These are phyloP conservation scores for Oxystoma pomonae DNA, from an alignment of 2,888 invertebrate genomes.

Conservation along the genomic window DNA sequence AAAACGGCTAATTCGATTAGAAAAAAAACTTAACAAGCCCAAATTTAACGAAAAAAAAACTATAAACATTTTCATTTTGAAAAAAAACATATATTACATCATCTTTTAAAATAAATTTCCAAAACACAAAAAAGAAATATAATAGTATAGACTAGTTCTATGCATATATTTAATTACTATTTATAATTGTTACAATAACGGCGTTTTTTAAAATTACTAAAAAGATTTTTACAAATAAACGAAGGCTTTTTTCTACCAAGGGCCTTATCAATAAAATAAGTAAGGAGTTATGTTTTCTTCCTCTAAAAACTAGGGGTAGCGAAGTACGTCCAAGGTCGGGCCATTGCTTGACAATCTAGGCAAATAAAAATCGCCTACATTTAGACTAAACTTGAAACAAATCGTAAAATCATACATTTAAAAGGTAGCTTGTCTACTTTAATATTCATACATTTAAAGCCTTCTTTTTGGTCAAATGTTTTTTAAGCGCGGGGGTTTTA, in stretches of 20 bases:
- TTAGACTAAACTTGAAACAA: too few relatives aligned
- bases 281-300: neutral
- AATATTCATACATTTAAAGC: too few relatives aligned
- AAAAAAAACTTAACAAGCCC: too few relatives aligned
- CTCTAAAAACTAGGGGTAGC: neutral
- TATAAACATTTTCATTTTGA: neutral
- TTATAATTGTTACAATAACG: conserved; percentile 1
- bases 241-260: neutral
- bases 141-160: conserved; percentile 4
- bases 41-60: too few relatives aligned
- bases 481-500: too few relatives aligned
- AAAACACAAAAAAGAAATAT: neutral
- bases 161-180: conserved; percentile 12
- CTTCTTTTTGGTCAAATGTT: too few relatives aligned
- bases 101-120: conserved; percentile 5
- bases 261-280: neutral
- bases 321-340: neutral
- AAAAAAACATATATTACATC: neutral
- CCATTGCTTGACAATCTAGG: neutral
- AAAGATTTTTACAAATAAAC: neutral
- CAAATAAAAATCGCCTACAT: neutral
- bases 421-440: too few relatives aligned
- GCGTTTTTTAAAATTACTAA: conserved; percentile 1
- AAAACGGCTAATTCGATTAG: too few relatives aligned
- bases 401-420: too few relatives aligned